phyloP scores from a whole-genome alignment of 1,140 invertebrate genomes.

The Sminthurinus signatus region DNA sequence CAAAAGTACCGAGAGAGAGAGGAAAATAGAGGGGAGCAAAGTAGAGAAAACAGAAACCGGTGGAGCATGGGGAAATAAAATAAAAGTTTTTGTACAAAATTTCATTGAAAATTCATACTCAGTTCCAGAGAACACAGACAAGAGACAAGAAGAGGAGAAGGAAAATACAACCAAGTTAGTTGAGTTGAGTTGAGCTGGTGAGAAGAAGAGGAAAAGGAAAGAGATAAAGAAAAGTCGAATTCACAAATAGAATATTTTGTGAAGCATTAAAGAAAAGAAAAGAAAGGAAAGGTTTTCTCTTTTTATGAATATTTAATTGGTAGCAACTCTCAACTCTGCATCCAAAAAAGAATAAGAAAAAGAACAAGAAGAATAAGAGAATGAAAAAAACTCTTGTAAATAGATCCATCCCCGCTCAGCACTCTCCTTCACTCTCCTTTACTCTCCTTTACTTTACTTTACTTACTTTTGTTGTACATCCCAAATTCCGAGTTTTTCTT shows the following conservation, averaged over 20 bases:
- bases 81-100: background rate
- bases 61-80: background rate
- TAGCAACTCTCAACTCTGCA: background rate
- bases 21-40: too few relatives aligned
- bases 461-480: background rate
- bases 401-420: too few relatives aligned
- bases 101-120: background rate
- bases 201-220: too few relatives aligned
- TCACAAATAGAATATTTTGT: background rate
- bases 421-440: background rate
- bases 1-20: too few relatives aligned
- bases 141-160: background rate
- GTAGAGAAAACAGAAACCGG: too few relatives aligned
- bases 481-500: too few relatives aligned
- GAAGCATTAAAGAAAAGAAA: background rate
- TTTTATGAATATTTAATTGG: slow-evolving; percentile 21
- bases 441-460: background rate
- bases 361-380: too few relatives aligned
- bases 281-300: slow-evolving; percentile 1
- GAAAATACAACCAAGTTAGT: background rate
- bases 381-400: too few relatives aligned
- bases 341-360: too few relatives aligned
- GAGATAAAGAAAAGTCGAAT: background rate
- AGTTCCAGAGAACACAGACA: background rate
- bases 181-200: too few relatives aligned